These are phyloP conservation scores for Archaeoteleia sp. DNA, from an alignment of 2,888 invertebrate genomes.

Conservation along the genomic window DNA sequence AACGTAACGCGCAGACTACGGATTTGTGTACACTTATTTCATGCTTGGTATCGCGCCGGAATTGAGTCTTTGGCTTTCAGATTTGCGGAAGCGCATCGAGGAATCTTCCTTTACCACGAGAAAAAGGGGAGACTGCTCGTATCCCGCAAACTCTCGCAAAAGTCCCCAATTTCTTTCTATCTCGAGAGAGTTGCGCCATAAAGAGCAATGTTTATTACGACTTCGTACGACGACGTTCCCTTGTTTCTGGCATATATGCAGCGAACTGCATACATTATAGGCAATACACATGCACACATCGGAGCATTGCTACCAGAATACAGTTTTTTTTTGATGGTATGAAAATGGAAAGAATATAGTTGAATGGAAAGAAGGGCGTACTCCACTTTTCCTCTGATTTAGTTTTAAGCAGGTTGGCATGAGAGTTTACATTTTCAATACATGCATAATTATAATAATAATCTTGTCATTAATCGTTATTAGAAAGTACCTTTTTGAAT, in stretches of 20 bases:
- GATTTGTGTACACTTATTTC: conserved; percentile 70
- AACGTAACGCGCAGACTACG: conserved; percentile 40
- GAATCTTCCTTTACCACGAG: conserved; percentile 36
- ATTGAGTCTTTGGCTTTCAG: conserved; percentile 53
- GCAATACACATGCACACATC: conserved; percentile 13
- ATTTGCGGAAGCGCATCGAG: conserved; percentile 42
- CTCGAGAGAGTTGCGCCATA: conserved; percentile 48
- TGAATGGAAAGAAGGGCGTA: no score
- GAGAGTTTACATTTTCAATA: no score
- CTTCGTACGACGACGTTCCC: conserved; percentile 34
- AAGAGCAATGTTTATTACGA: conserved; percentile 50
- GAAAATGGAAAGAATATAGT: conserved; percentile 6
- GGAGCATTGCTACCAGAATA: conserved; percentile 31
- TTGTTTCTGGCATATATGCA: conserved; percentile 36
- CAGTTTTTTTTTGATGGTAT: conserved; percentile 28
- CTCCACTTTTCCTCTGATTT: no score
- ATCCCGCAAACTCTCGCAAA: conserved; percentile 32
- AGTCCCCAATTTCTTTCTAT: conserved; percentile 50
- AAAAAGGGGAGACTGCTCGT: conserved; percentile 25
- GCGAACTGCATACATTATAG: conserved; percentile 39
- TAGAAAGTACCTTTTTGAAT: no score
- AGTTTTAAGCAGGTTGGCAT: no score
- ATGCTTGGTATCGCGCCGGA: conserved; percentile 59
- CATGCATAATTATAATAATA: no score
- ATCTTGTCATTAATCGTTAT: no score